Base-by-base conservation (phyloP, 2,888 invertebrate genomes). In the Acanthacorydalis orientalis region DNA sequence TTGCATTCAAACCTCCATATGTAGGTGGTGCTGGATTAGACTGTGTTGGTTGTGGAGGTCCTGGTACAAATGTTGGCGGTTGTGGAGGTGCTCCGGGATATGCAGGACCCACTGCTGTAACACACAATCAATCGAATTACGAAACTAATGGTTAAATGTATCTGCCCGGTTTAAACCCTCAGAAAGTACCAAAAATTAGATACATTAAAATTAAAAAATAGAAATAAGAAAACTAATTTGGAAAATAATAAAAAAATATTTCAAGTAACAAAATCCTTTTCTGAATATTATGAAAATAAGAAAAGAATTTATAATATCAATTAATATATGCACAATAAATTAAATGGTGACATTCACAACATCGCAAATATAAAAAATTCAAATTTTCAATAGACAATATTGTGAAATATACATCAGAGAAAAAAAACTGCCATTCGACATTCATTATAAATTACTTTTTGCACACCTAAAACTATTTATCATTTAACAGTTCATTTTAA, bases 51-150 rank as follows among this genome's bases (percentile, higher is more conserved):
- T 47, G 78, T 41, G 78, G 78, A 33, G 78, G 76, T 47, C 76
- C 77, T 44, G 77, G 78, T 53, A 77, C 71, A 68, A 74, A 78
- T 9, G 77, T 74, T 2, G 76, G 76, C 46, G 72, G 72, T 55
- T 72, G 71, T 59, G 72, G 73, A 39, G 74, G 75, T 49, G 64
- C 60, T 53, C 74, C 72, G 47, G 74, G 77, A 62, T 75, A 74
- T 50, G 76, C 74, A 57, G 62, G 63, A 53, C 65, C 65, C 55
- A 65, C 59, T 50, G 64, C 62, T 63, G 64, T 23, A 23, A 23
- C 23, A 23, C 23, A 23, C 23, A 23, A 23, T 23, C 23, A 23
- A 23, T 23, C 23, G 23, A 23, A 23, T 23, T 23, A 23, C 23
- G 6, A 23, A 23, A 23, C 23, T 23, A 23, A 23, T 23, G 23